phyloP scores from a whole-genome alignment of 2,113 vertebrate genomes.

The Daubentonia madagascariensis region DNA sequence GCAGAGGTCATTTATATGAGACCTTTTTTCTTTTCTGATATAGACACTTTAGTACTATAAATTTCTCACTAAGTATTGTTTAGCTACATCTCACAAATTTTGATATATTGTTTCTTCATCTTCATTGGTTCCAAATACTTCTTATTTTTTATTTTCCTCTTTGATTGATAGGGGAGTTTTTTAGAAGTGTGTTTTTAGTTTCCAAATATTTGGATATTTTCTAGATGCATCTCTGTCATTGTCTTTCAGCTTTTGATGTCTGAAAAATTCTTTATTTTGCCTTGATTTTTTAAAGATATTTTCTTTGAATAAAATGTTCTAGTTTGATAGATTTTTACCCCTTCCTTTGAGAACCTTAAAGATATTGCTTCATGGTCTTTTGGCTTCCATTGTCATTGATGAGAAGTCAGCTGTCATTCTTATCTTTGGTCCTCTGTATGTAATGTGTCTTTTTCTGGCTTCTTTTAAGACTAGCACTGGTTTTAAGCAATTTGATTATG shows the following conservation, averaged over 20 bases:
- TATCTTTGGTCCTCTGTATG: not conserved
- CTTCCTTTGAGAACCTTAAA: not conserved
- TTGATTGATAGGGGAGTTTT: not conserved
- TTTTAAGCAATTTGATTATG: not conserved
- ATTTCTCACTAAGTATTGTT: not conserved
- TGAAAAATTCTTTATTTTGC: not conserved
- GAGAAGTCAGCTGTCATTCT: not conserved
- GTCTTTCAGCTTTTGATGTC: not conserved
- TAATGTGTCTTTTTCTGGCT: not conserved
- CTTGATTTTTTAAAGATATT: not conserved
- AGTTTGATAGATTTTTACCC: not conserved
- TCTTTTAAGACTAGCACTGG: not conserved
- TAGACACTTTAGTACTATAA: not conserved
- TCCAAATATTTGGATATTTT: not conserved
- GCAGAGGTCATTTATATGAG: not conserved
- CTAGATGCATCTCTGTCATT: not conserved
- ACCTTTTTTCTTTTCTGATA: not conserved
- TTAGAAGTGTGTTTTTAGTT: not conserved
- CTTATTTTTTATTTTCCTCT: not conserved
- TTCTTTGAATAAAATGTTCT: not conserved
- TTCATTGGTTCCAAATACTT: not conserved
- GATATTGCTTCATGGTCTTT: not conserved
- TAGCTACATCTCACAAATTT: not conserved
- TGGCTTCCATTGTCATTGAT: not conserved
- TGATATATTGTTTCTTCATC: not conserved